phyloP scores from a whole-genome alignment of 1,140 invertebrate genomes.

The Drosophila azteca region DNA sequence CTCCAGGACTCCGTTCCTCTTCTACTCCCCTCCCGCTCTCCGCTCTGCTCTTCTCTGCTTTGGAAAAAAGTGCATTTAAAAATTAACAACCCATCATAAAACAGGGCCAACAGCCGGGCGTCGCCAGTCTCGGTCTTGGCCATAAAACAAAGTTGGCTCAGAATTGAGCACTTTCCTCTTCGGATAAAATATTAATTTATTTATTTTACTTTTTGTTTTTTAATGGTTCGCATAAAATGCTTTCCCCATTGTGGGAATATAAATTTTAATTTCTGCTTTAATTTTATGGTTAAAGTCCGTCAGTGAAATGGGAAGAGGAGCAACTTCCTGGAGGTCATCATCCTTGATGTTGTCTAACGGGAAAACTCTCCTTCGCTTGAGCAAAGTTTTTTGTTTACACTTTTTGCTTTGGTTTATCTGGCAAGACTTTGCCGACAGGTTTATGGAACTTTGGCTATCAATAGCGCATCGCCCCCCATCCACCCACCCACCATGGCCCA shows the following conservation, averaged over 20 bases:
- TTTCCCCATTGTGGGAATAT: slow-evolving; percentile 34
- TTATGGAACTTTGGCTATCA: slow-evolving; percentile 29
- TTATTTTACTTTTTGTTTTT: slow-evolving; percentile 54
- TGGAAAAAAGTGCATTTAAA: slow-evolving; percentile 55
- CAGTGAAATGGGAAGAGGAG: background rate
- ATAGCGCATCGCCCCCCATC: slow-evolving; percentile 2
- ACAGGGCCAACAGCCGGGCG: slow-evolving; percentile 35
- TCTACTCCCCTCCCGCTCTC: too few relatives aligned
- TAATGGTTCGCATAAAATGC: slow-evolving; percentile 57
- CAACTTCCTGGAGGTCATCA: too few relatives aligned
- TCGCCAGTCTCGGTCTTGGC: slow-evolving; percentile 18
- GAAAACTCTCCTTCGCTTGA: background rate
- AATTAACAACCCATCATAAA: slow-evolving; percentile 55
- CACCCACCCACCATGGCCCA: background rate
- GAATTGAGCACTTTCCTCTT: background rate
- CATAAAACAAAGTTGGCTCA: slow-evolving; percentile 63
- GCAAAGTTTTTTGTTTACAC: background rate
- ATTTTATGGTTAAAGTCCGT: slow-evolving; percentile 17
- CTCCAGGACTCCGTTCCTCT: slow-evolving; percentile 18
- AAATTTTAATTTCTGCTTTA: slow-evolving; percentile 57
- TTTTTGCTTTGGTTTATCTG: too few relatives aligned
- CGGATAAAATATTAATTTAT: slow-evolving; percentile 73
- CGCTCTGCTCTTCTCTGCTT: slow-evolving; percentile 5
- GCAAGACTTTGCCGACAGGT: too few relatives aligned
- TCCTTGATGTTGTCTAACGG: too few relatives aligned